These are phyloP conservation scores for Serinus canaria DNA, from an alignment of 2,113 vertebrate species.

Conservation along the genomic window DNA sequence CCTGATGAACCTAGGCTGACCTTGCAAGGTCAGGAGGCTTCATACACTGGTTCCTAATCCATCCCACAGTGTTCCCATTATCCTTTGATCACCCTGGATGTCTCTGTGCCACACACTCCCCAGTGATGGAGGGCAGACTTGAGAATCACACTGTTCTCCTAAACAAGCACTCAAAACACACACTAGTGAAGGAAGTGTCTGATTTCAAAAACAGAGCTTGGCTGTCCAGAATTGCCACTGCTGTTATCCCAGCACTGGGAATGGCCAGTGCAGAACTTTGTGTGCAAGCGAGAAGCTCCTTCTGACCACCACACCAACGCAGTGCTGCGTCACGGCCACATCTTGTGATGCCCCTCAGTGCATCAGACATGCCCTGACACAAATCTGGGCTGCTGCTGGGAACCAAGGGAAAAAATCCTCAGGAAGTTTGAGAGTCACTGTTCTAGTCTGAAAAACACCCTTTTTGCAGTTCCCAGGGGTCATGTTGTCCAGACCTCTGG, in stretches of 20 bases:
- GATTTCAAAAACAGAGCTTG: background rate
- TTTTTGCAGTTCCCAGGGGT: background rate
- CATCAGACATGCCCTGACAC: background rate
- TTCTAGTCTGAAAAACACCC: background rate
- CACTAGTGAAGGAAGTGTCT: background rate
- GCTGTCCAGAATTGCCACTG: background rate
- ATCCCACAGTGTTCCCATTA: background rate
- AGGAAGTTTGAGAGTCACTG: background rate
- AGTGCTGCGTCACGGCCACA: rapidly evolving
- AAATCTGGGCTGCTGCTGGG: background rate
- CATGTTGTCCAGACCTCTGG: background rate
- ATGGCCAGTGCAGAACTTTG: background rate
- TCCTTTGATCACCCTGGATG: background rate
- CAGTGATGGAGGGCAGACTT: background rate
- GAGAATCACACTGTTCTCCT: background rate
- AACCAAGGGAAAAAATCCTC: background rate
- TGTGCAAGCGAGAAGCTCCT: rapidly evolving
- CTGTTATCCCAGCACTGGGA: background rate
- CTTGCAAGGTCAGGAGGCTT: background rate
- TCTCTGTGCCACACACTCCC: background rate
- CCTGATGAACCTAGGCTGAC: background rate
- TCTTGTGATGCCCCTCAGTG: background rate
- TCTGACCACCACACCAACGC: background rate
- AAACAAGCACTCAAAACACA: background rate
- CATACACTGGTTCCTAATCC: background rate